phyloP scores from a whole-genome alignment of 1,140 invertebrate genomes.

The Drosophila ambigua region DNA sequence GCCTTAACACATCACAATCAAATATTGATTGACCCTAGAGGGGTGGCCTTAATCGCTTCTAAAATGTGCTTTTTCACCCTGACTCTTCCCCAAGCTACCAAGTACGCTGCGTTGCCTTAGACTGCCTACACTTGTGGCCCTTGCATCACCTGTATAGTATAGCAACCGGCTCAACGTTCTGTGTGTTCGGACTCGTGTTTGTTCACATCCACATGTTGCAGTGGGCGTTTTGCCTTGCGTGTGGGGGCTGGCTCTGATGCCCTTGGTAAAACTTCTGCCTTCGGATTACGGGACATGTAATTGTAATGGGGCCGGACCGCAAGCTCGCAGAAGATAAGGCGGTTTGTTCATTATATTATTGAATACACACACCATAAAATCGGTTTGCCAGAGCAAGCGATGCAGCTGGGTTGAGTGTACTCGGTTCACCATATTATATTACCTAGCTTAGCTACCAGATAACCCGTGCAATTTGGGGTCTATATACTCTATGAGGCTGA shows the following conservation, averaged over 20 bases:
- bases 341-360: constrained; percentile 24
- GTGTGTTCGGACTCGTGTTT: background rate
- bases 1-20: constrained; percentile 12
- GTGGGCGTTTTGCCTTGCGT: constrained; percentile 29
- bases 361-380: constrained; percentile 13
- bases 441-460: background rate
- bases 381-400: background rate
- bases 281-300: constrained; percentile 34
- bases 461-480: background rate
- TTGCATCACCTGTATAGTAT: background rate
- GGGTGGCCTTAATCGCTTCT: background rate
- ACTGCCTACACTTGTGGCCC: too few species aligned
- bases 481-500: background rate
- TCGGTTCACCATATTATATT: too few species aligned
- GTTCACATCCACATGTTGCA: constrained; percentile 42
- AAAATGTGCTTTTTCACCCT: too few species aligned
- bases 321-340: constrained; percentile 42
- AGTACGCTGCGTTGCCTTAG: too few species aligned
- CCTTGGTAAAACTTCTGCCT: constrained; percentile 7
- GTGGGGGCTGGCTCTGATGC: background rate
- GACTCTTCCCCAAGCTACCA: too few species aligned
- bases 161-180: too few species aligned
- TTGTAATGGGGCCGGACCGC: constrained; percentile 51
- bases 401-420: too few species aligned
- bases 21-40: constrained; percentile 35